Conservation (phyloP, 2,113 vertebrate genomes). For the Diphyllodes magnificus region DNA sequence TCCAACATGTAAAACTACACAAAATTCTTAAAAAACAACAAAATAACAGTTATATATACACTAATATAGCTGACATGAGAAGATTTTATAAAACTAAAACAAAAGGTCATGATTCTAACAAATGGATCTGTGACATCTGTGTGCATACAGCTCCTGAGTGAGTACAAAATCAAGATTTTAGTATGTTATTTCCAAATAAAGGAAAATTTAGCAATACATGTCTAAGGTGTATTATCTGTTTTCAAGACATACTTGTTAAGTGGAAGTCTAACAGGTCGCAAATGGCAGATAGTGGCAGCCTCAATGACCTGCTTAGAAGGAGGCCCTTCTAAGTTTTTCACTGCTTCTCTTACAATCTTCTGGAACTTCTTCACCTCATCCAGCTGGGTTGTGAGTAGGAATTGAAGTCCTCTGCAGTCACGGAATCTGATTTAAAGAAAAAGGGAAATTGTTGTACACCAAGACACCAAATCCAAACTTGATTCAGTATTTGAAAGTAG, state of each 20-base stretch:
- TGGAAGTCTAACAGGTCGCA: conserved; percentile 87
- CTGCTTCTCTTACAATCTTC: conserved; percentile 87
- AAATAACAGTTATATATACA: neutral
- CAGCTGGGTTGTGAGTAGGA: conserved; percentile 87
- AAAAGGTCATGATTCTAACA: neutral
- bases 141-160: neutral
- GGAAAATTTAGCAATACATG: neutral
- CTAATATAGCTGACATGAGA: neutral
- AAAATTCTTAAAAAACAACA: neutral
- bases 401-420: conserved; percentile 89
- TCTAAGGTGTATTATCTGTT: neutral
- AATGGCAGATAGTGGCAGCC: conserved; percentile 90
- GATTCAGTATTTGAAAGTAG: neutral
- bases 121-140: neutral
- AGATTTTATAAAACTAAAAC: neutral
- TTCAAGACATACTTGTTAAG: conserved; percentile 87
- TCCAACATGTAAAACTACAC: neutral
- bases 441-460: neutral
- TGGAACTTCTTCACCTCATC: conserved; percentile 89
- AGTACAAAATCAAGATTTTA: neutral
- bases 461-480: neutral
- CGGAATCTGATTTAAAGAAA: conserved; percentile 79
- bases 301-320: conserved; percentile 89
- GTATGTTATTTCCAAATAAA: neutral
- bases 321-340: conserved; percentile 89